Base-by-base conservation (phyloP, 1,140 invertebrate species). In the Lasioglossum albipes region DNA sequence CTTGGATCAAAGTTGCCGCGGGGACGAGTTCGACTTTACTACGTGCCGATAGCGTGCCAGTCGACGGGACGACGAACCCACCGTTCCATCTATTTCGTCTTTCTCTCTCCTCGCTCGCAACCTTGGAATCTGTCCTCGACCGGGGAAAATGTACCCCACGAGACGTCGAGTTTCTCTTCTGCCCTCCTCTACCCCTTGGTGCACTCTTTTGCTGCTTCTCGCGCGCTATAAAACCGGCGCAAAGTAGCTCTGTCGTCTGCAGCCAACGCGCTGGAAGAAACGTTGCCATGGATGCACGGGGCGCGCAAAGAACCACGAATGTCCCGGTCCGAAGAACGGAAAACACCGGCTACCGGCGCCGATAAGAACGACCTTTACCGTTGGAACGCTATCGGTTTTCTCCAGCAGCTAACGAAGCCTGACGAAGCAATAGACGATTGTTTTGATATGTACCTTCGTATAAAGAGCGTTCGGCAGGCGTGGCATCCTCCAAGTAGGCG, bases 11-110 rank as follows among this genome's bases (percentile, higher is more conserved):
- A 75, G 72, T 52, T 20, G 49, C 73, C 73, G 67, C 72, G 61
- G 61, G 73, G 59, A 52, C 65, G 69, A 81, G 66, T 81, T 81
- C 61, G 45, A 75, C 79, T 75, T 70, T 41, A 54, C 31, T 81
- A 59, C 67, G 49, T 45, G 59, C 74, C 49, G 64, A 81, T 81
- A 75, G 59, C 66, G 65, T 61, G 31, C 27, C 1, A 61, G 52
- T 7, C 20, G n/a, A 20, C 20, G 20, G 2, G 36, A 62, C 65
- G 31, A 20, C 36, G 31, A 67, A 20, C 65, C 16, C 65, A 36
- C 4, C 6, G 65, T 6, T 64, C 13, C 27, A 16, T 64, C 22
- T 22, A 31, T 64, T 64, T 13, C 61, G 22, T 31, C 27, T 64
- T 27, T 49, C 45, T 49, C 45, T 49, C 18, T 16, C 27, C 5